phyloP scores from a whole-genome alignment of 1,140 invertebrate genomes.

The Meloidogyne chitwoodi region DNA sequence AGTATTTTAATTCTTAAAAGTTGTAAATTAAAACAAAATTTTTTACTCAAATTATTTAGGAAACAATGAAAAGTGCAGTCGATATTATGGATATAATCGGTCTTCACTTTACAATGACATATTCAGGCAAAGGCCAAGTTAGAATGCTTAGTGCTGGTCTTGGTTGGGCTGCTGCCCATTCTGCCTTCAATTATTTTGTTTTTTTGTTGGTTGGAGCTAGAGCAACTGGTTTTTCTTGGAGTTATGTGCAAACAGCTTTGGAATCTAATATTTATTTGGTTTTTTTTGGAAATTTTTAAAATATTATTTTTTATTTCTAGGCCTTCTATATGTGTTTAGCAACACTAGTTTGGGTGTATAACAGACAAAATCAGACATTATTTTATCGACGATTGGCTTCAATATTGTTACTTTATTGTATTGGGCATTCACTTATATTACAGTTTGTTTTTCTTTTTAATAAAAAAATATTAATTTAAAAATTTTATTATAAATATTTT shows the following conservation, averaged over 20 bases:
- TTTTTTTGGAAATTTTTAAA: not conserved
- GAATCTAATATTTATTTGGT: conserved; percentile 33
- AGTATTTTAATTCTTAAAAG: not conserved
- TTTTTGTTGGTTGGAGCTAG: conserved; percentile 24
- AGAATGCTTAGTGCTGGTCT: conserved; percentile 26
- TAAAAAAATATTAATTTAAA: no score
- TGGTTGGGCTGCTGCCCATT: conserved; percentile 28
- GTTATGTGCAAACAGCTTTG: conserved; percentile 27
- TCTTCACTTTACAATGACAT: conserved; percentile 29
- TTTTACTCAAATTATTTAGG: conserved; percentile 20
- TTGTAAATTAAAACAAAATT: no score
- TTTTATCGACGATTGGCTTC: conserved; percentile 9
- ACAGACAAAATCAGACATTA: conserved; percentile 11
- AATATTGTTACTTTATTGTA: conserved; percentile 24
- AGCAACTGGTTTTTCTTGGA: conserved; percentile 29
- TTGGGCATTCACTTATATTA: conserved; percentile 29
- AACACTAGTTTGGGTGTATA: conserved; percentile 35
- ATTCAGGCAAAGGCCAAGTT: conserved; percentile 29
- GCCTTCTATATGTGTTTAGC: conserved; percentile 26
- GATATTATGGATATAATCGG: conserved; percentile 32
- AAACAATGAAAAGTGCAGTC: conserved; percentile 29
- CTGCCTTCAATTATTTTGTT: conserved; percentile 25
- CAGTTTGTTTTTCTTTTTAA: conserved; percentile 25
- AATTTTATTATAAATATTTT: not conserved
- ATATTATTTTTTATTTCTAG: not conserved